Evolutionary conservation across 2,888 invertebrate species (phyloP).

Genomic region (Unio delphinus): DNA sequence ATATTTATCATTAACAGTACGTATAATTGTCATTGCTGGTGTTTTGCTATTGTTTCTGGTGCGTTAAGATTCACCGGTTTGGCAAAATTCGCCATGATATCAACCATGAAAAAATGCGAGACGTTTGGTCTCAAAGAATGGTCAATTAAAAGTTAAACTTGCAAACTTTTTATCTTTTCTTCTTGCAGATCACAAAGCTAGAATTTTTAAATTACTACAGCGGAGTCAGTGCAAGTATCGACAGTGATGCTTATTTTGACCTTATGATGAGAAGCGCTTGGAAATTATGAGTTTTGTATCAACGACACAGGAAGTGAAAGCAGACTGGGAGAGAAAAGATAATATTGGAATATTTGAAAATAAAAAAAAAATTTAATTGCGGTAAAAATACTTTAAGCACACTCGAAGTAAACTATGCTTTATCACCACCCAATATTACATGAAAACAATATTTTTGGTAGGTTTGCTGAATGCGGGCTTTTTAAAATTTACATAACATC

Average conservation of each 20-base stretch:
- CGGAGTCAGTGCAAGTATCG: slow-evolving; percentile 93
- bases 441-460: too few relatives aligned
- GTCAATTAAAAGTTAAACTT: not conserved
- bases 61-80: not conserved
- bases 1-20: too few relatives aligned
- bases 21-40: too few relatives aligned
- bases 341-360: not conserved
- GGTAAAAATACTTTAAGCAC: too few relatives aligned
- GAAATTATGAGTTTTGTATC: slow-evolving; percentile 9
- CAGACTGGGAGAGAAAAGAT: not conserved
- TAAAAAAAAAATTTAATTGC: too few relatives aligned
- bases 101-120: not conserved
- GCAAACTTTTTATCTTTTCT: slow-evolving; percentile 5
- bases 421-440: too few relatives aligned
- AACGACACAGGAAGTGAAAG: not conserved
- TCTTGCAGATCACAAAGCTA: slow-evolving; percentile 86
- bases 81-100: not conserved
- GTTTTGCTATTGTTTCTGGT: too few relatives aligned
- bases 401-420: too few relatives aligned
- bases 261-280: slow-evolving; percentile 93
- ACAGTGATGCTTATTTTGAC: slow-evolving; percentile 94
- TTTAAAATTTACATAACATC: too few relatives aligned
- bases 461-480: too few relatives aligned
- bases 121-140: too few relatives aligned
- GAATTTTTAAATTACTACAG: slow-evolving; percentile 96